These are phyloP conservation scores for Halocaridina rubra DNA, from an alignment of 2,888 invertebrate genomes.

Conservation along the genomic window DNA sequence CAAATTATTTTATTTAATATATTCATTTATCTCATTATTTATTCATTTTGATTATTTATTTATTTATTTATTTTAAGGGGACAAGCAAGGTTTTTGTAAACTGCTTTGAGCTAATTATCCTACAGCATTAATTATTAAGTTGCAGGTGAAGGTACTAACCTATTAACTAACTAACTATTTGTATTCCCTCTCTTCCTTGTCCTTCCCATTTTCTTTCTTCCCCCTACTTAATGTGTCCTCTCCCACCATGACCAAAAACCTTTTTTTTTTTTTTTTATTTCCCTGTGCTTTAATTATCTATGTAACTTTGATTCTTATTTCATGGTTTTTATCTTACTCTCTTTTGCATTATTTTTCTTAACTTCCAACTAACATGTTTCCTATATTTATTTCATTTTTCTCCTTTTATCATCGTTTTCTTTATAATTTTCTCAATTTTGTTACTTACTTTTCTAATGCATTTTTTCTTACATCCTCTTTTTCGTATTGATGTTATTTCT, in stretches of 20 bases:
- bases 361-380: no score
- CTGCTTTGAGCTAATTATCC: no score
- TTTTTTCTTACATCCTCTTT: neutral
- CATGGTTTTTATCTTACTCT: neutral
- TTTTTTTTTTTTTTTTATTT: neutral
- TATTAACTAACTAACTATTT: conserved; percentile 9
- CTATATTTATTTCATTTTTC: neutral
- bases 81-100: no score
- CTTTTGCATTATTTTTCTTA: neutral
- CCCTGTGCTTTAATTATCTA: neutral
- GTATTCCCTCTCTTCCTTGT: neutral
- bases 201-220: neutral
- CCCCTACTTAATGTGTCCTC: neutral
- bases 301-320: neutral
- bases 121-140: no score
- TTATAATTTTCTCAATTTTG: neutral
- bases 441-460: neutral
- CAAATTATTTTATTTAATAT: no score
- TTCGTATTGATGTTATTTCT: neutral
- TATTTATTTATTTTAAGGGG: no score
- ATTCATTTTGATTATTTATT: no score
- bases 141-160: neutral
- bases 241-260: neutral
- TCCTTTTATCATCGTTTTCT: neutral
- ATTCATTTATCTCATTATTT: no score